Conservation (phyloP, 1,140 invertebrate species). For the Drosophila guanche region DNA sequence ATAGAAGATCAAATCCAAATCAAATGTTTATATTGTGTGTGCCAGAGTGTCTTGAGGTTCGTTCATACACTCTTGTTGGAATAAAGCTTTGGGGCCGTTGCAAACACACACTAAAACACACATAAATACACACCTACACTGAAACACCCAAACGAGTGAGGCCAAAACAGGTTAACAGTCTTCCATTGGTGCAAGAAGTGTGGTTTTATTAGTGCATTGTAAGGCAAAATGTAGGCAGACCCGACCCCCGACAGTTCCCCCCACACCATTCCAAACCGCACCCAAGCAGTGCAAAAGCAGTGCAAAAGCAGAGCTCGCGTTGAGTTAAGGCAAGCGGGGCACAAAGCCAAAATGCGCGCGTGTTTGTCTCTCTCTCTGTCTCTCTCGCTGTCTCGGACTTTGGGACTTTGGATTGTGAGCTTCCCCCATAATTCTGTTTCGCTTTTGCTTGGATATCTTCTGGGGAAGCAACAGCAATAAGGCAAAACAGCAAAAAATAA, state of each 20-base stretch:
- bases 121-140: no score
- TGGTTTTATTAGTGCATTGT: slow-evolving; percentile 57
- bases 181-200: slow-evolving; percentile 36
- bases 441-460: slow-evolving; percentile 32
- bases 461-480: slow-evolving; percentile 8
- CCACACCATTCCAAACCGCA: not conserved
- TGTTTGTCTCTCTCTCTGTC: slow-evolving; percentile 69
- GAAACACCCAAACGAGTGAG: slow-evolving; percentile 11
- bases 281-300: not conserved
- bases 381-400: slow-evolving; percentile 45
- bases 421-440: slow-evolving; percentile 67
- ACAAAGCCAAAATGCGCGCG: slow-evolving; percentile 41
- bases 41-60: no score
- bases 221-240: slow-evolving; percentile 27
- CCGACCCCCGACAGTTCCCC: not conserved
- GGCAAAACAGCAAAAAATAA: no score
- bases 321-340: no score
- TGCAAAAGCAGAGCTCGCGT: no score
- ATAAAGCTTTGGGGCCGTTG: no score
- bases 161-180: slow-evolving; percentile 51
- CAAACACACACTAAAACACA: no score
- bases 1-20: not conserved
- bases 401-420: slow-evolving; percentile 53
- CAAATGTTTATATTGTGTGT: no score
- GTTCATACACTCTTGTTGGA: no score